These are phyloP conservation scores for Zelleria hepariella DNA, from an alignment of 2,888 invertebrate species.

Conservation along the genomic window DNA sequence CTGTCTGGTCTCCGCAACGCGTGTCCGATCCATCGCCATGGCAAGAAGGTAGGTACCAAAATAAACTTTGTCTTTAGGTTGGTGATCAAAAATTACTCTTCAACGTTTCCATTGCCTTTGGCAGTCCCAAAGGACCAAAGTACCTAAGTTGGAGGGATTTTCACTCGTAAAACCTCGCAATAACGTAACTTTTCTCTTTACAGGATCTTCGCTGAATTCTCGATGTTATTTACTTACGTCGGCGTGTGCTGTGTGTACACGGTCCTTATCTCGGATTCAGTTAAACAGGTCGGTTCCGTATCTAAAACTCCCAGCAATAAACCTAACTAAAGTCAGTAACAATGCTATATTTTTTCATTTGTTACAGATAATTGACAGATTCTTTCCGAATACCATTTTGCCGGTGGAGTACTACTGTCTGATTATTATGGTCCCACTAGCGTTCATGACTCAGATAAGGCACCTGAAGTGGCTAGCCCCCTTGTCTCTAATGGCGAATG, in stretches of 20 bases:
- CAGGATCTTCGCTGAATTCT: slow-evolving; percentile 72
- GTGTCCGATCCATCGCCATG: too few species aligned
- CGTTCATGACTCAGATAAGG: slow-evolving; percentile 69
- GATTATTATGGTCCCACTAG: slow-evolving; percentile 46
- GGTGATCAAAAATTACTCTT: too few species aligned
- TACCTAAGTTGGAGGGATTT: not conserved
- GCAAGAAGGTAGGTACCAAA: too few species aligned
- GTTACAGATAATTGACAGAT: slow-evolving; percentile 57
- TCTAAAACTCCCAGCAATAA: not conserved
- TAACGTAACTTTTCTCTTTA: slow-evolving; percentile 20
- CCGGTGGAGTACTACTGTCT: slow-evolving; percentile 59
- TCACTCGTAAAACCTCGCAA: not conserved
- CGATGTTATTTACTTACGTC: slow-evolving; percentile 77
- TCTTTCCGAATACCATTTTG: slow-evolving; percentile 34
- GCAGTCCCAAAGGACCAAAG: too few species aligned
- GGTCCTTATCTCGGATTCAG: slow-evolving; percentile 79
- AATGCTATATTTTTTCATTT: not conserved
- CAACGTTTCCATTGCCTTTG: too few species aligned
- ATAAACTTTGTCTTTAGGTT: too few species aligned
- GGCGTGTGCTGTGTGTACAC: slow-evolving; percentile 83
- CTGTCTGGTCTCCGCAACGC: too few species aligned
- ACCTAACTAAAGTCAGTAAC: not conserved
- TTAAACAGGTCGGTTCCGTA: slow-evolving; percentile 68
- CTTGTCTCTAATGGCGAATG: slow-evolving; percentile 91
- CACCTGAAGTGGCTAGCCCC: slow-evolving; percentile 87